Percentiles rank a stretch among this genome's conserved stretches.
phyloP scores from a whole-genome alignment of 2,888 invertebrate genomes.

The Oscheius sp. region DNA sequence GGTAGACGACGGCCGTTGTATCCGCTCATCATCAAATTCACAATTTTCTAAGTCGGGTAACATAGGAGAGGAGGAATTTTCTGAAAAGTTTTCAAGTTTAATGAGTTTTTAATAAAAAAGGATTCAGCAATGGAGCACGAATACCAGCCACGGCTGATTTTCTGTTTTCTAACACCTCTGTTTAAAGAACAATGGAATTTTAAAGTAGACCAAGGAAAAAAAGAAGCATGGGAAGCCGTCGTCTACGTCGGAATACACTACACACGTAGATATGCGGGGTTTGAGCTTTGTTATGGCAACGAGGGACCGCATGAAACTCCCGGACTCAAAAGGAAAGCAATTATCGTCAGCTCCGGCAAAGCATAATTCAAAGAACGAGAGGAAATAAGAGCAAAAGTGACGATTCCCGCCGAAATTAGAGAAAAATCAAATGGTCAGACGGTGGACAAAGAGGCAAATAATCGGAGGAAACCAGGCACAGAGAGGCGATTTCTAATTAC shows the following conservation, averaged over 20 bases:
- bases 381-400: neutral
- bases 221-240: neutral
- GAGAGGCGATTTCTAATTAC: too few relatives aligned
- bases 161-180: too few relatives aligned
- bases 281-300: slow-evolving; percentile 19
- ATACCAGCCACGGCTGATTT: too few relatives aligned
- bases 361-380: neutral
- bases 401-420: too few relatives aligned
- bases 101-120: too few relatives aligned
- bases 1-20: slow-evolving; percentile 34
- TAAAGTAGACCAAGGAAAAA: neutral
- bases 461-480: too few relatives aligned
- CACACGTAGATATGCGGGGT: neutral
- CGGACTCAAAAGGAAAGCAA: neutral
- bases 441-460: too few relatives aligned
- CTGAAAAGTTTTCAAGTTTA: too few relatives aligned
- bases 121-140: too few relatives aligned
- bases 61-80: slow-evolving; percentile 35
- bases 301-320: neutral
- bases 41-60: slow-evolving; percentile 44
- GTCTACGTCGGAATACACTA: neutral
- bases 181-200: too few relatives aligned
- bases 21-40: slow-evolving; percentile 43
- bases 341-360: neutral
- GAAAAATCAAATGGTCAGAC: too few relatives aligned